Base-by-base conservation (phyloP, 2,888 invertebrate genomes). In the Cremastinae sp. region DNA sequence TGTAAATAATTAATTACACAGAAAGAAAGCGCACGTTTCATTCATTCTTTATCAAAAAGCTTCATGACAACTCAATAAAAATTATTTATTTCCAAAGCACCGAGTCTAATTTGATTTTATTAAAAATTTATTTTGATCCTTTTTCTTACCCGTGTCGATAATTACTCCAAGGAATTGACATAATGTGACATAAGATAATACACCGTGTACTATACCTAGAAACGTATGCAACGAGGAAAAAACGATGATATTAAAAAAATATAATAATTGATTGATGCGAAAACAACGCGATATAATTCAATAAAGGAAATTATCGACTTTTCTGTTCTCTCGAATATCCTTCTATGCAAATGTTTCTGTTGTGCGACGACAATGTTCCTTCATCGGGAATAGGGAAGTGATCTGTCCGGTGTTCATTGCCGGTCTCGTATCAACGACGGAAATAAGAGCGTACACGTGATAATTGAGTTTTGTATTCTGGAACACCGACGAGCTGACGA, bases 31-130 rank as follows among this genome's bases (percentile, higher is more conserved):
- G 20, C 18, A 39, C 20, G 39, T 14, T 22, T 53, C 10, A 39
- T 35, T 43, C 35, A 43, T 16, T 3, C 14, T 22, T 8, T 47
- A 22, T 37, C 10, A 51, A 64, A n/a, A 68, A 56, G 20, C 43
- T 72, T 56, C 68, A 80, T 79, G 79, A 79, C 75, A 74, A 61
- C 47, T 45, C 22, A 83, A 84, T 81, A 82, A 84, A 84, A 53
- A 61, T 78, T 85, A 85, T 85, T 85, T 85, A 85, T 85, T 84
- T 47, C 55, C 20, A 2, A 47, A 51, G n/a, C n/a, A n/a, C n/a
- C n/a, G n/a, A n/a, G n/a, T n/a, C n/a, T n/a, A n/a, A n/a, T n/a
- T n/a, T n/a, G n/a, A n/a, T n/a, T n/a, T n/a, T n/a, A n/a, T n/a
- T n/a, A n/a, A n/a, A n/a, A n/a, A n/a, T n/a, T n/a, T n/a, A n/a